phyloP scores from a whole-genome alignment of 2,797 vertebrate species.

The Myotis myotis region DNA sequence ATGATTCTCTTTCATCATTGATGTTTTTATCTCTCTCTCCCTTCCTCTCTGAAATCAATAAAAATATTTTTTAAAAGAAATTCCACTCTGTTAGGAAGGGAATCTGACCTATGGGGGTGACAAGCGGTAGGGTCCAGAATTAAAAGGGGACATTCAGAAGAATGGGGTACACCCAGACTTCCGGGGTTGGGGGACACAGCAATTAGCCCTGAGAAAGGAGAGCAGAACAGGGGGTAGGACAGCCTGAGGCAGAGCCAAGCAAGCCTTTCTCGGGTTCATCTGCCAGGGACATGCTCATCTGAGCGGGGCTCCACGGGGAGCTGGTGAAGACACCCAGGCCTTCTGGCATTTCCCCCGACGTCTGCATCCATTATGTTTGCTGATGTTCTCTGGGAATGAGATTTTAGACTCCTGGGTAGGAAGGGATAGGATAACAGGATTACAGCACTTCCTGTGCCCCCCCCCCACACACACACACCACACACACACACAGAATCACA shows the following conservation, averaged over 20 bases:
- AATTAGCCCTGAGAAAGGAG: neutral
- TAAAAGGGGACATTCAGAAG: neutral
- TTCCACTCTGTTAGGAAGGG: neutral
- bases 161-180: neutral
- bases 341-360: constrained; percentile 71
- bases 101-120: neutral
- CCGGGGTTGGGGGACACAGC: neutral
- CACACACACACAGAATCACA: constrained; percentile 64
- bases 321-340: constrained; percentile 65
- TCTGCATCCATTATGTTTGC: constrained; percentile 66
- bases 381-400: constrained; percentile 77
- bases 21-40: no score
- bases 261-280: neutral
- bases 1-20: no score
- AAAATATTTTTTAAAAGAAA: neutral
- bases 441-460: constrained; percentile 67
- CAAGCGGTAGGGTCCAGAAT: neutral
- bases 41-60: no score
- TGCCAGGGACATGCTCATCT: fast-evolving
- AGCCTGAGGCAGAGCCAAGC: neutral
- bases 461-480: constrained; percentile 71
- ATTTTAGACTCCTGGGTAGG: constrained; percentile 79
- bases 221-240: neutral
- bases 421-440: constrained; percentile 83
- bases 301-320: neutral